Evolutionary conservation across 2,797 vertebrate genomes (phyloP).

Genomic region (Liparis tanakae): DNA sequence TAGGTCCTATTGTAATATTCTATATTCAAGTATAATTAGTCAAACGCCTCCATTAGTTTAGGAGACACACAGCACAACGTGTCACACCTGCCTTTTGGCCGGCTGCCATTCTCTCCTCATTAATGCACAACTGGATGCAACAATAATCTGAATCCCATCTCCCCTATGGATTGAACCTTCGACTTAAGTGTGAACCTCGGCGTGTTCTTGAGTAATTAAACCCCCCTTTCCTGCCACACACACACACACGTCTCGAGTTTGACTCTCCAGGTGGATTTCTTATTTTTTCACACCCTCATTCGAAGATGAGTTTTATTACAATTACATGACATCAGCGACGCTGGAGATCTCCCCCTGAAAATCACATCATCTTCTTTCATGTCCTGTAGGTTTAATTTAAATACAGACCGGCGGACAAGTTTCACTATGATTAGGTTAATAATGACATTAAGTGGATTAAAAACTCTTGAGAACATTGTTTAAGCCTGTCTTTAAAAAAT

Average conservation of each 20-base stretch:
- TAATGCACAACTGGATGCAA: neutral
- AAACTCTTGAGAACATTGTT: neutral
- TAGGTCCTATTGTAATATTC: neutral
- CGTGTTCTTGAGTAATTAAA: conserved; percentile 1
- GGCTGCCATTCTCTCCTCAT: neutral
- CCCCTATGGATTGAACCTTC: neutral
- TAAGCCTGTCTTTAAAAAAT: no score
- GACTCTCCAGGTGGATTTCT: neutral
- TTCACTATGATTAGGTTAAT: conserved; percentile 34
- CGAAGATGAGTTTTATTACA: neutral
- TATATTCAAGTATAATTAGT: neutral
- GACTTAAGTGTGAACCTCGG: neutral
- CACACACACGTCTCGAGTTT: neutral
- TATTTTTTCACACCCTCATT: neutral
- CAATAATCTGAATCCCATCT: neutral
- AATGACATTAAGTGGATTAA: conserved; percentile 25
- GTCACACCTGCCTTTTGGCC: neutral
- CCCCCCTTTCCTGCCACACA: neutral
- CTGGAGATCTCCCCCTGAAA: neutral
- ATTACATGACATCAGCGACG: neutral
- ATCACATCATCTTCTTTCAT: conserved; percentile 23
- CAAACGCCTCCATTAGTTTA: neutral
- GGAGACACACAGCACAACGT: conserved; percentile 2
- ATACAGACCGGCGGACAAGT: conserved; percentile 15
- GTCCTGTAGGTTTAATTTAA: conserved; percentile 28